Base-by-base conservation (phyloP, 2,113 vertebrate species). In the Aegypius monachus region DNA sequence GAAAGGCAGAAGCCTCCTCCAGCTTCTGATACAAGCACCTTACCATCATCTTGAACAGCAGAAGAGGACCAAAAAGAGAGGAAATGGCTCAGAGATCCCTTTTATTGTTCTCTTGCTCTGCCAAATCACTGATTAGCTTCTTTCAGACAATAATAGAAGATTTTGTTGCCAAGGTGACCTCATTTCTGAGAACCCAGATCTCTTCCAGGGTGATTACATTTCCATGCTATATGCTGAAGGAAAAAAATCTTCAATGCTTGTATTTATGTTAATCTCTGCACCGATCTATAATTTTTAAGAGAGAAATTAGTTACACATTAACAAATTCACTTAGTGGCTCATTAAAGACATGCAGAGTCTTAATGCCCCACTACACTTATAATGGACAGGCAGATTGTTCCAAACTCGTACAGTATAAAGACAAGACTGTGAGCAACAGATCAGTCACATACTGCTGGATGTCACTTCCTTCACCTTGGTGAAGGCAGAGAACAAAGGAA, bases 151-250 rank as follows among this genome's bases (percentile, higher is more conserved):
- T 79, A 93, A 74, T 8, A 94, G 48, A 78, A 84, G 70, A 95
- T 85, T 91, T 82, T 90, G 93, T 95, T 95, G 87, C 95, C 93
- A 96, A 97, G 95, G 96, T 96, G 96, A 97, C 81, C 90, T 93
- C 58, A 63, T 85, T 96, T 96, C 81, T 91, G 62, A 94, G 90
- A 96, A 48, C 31, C 48, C 36, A 93, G 87, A 80, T 81, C 66
- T 75, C 74, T 80, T 96, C 58, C 85, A 45, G 10, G 38, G 48
- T 87, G 87, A 95, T 94, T 95, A 75, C 58, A 91, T 82, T 88
- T 90, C 84, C 66, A 72, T 65, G 84, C 66, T 77, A 82, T 38
- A 91, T 19, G 48, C 78, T 68, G 66, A 95, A 90, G 78, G 70
- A 18, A 50, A 86, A 80, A 81, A 58, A n/a, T 7, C 52, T 61